These are phyloP conservation scores for Pectinophora gossypiella DNA, from an alignment of 1,140 invertebrate genomes.

Conservation along the genomic window DNA sequence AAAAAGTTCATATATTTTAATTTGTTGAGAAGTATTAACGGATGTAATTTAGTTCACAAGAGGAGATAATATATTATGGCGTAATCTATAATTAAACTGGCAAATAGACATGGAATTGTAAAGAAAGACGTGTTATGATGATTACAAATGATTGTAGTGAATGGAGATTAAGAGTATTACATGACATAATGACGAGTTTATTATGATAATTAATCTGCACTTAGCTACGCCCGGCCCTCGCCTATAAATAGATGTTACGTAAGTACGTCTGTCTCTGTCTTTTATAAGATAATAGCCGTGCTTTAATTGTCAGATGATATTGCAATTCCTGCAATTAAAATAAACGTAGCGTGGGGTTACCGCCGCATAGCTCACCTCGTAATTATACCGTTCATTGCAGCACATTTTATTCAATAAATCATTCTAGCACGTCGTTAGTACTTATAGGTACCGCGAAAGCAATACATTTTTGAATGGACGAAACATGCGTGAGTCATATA, in stretches of 20 bases:
- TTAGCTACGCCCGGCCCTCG: neutral
- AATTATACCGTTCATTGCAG: neutral
- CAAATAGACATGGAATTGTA: neutral
- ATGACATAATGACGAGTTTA: constrained; percentile 1
- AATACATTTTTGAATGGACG: too few relatives aligned
- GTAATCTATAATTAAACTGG: neutral
- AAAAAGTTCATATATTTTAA: neutral
- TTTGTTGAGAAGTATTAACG: neutral
- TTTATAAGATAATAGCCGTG: neutral
- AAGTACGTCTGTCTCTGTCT: neutral
- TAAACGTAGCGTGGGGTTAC: constrained; percentile 11
- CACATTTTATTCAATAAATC: too few relatives aligned
- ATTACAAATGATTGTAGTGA: neutral
- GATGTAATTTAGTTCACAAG: too few relatives aligned
- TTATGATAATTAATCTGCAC: neutral
- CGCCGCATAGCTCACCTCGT: neutral
- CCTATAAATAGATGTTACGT: neutral
- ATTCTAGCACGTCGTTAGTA: too few relatives aligned
- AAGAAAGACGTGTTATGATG: neutral
- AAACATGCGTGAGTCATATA: too few relatives aligned
- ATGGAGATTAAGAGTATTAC: neutral
- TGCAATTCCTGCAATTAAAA: constrained; percentile 13
- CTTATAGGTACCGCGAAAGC: too few relatives aligned
- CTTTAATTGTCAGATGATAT: constrained; percentile 10
- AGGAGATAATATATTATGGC: neutral